phyloP scores from a whole-genome alignment of 1,140 invertebrate genomes.

The Drosophila elegans region DNA sequence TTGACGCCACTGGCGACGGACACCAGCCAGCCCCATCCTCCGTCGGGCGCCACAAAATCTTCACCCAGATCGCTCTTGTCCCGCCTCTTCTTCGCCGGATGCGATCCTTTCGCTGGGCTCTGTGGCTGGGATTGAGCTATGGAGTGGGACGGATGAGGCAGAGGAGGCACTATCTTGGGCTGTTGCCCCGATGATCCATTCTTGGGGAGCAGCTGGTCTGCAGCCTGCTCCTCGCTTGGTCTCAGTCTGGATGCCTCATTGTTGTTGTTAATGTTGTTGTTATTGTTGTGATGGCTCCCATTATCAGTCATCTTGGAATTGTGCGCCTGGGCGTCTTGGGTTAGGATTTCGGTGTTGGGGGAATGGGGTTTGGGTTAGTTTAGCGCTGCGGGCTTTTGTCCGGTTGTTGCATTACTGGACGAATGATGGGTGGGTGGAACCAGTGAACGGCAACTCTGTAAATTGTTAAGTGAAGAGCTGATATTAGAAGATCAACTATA shows the following conservation, averaged over 20 bases:
- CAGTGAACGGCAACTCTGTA: slow-evolving; percentile 16
- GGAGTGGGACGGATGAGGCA: neutral
- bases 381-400: slow-evolving; percentile 7
- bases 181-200: slow-evolving; percentile 37
- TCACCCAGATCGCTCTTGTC: slow-evolving; percentile 84
- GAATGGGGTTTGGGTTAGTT: slow-evolving; percentile 2
- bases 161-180: slow-evolving; percentile 4
- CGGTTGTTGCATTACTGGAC: slow-evolving; percentile 17
- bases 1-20: slow-evolving; percentile 77
- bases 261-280: too few relatives aligned
- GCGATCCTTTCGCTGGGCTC: slow-evolving; percentile 4
- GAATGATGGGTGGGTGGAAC: neutral
- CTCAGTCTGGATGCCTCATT: slow-evolving; percentile 47
- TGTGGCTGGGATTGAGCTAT: slow-evolving; percentile 14
- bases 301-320: slow-evolving; percentile 68
- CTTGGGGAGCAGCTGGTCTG: slow-evolving; percentile 33
- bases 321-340: neutral
- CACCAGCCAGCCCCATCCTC: slow-evolving; percentile 84
- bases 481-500: too few relatives aligned
- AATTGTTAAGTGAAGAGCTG: too few relatives aligned
- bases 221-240: slow-evolving; percentile 43
- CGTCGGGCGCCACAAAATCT: slow-evolving; percentile 80
- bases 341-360: neutral
- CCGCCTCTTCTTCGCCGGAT: slow-evolving; percentile 60
- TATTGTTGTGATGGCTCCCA: slow-evolving; percentile 42